These are phyloP conservation scores for Trachemys scripta DNA, from an alignment of 2,113 vertebrate genomes.

Conservation along the genomic window DNA sequence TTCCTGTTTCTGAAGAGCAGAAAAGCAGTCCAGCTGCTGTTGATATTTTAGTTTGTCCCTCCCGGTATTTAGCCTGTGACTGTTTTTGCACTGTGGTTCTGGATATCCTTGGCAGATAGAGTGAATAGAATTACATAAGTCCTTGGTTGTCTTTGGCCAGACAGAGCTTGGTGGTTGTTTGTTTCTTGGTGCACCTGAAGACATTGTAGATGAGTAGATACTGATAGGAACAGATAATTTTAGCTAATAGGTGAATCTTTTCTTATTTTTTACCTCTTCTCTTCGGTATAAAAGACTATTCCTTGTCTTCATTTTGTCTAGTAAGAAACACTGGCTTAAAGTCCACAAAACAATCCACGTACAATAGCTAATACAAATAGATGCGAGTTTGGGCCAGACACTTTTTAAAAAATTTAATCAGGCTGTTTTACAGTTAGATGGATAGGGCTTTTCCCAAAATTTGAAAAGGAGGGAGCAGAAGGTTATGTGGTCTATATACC, in stretches of 20 bases:
- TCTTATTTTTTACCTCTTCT: neutral
- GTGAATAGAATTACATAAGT: neutral
- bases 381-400: neutral
- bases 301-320: neutral
- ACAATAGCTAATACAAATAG: neutral
- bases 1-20: neutral
- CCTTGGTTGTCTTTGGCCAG: neutral
- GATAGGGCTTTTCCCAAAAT: neutral
- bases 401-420: neutral
- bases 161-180: neutral
- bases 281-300: neutral
- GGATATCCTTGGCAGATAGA: constrained; percentile 9
- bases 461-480: neutral
- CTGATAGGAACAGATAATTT: neutral
- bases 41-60: constrained; percentile 6
- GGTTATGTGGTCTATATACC: neutral
- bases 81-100: neutral
- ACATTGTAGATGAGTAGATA: neutral
- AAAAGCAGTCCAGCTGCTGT: neutral
- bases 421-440: neutral
- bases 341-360: neutral
- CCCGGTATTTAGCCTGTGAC: neutral
- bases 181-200: neutral
- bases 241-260: neutral
- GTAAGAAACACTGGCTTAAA: neutral